Conservation (phyloP, 2,797 vertebrate genomes). For the Chaenodraco wilsoni region DNA sequence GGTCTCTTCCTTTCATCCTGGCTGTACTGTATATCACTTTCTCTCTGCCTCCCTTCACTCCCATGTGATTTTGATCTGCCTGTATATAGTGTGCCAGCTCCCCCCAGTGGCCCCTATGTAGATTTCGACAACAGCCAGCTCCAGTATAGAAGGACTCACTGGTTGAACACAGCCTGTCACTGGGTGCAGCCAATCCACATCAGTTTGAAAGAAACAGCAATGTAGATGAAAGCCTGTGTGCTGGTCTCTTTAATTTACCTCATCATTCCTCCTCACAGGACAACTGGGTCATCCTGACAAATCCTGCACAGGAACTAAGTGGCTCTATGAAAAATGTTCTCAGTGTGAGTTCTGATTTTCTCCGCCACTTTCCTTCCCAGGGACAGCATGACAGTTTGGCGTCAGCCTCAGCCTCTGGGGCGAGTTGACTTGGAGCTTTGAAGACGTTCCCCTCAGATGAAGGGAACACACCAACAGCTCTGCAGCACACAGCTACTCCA, state of each 20-base stretch:
- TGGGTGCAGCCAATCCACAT: conserved; percentile 22
- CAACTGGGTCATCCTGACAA: conserved; percentile 76
- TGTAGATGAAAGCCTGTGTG: conserved; percentile 45
- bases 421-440: conserved; percentile 51
- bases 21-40: conserved; percentile 39
- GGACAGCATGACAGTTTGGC: conserved; percentile 62
- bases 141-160: conserved; percentile 1
- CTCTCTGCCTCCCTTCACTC: conserved; percentile 24
- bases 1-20: conserved; percentile 55
- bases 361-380: conserved; percentile 55
- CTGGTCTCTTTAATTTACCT: conserved; percentile 50
- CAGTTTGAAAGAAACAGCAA: conserved; percentile 31
- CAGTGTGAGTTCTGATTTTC: conserved; percentile 62
- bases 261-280: conserved; percentile 38
- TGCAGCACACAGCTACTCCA: conserved; percentile 1
- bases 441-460: conserved; percentile 48
- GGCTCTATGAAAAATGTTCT: conserved; percentile 62
- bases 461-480: conserved; percentile 20
- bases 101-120: conserved; percentile 66
- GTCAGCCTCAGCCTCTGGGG: conserved; percentile 54
- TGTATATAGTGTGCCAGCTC: conserved; percentile 65
- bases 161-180: conserved; percentile 16
- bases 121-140: conserved; percentile 45
- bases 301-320: conserved; percentile 62
- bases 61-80: conserved; percentile 21